Percentiles rank a stretch among this genome's conserved stretches.
These are phyloP conservation scores for Polietes domitor DNA, from an alignment of 2,888 invertebrate genomes.

Conservation along the genomic window DNA sequence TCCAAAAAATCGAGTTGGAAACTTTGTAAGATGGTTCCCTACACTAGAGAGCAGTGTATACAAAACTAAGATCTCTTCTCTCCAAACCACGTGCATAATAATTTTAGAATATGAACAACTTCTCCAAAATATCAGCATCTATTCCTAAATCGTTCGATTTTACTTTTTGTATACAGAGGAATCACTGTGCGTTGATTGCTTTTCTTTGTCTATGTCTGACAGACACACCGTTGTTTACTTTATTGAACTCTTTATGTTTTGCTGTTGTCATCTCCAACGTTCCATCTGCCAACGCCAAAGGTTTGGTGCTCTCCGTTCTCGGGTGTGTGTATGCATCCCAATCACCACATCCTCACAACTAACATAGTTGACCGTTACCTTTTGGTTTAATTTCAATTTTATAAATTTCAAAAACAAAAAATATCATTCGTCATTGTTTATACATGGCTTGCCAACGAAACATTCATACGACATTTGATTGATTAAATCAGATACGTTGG, in stretches of 20 bases:
- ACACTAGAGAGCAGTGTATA: too few species aligned
- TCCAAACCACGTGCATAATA: too few species aligned
- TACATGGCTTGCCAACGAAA: conserved; percentile 51
- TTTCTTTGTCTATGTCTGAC: neutral
- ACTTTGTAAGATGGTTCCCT: too few species aligned
- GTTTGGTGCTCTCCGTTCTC: conserved; percentile 9
- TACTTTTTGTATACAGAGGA: too few species aligned
- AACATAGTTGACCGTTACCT: conserved; percentile 45
- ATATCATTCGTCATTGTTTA: conserved; percentile 62
- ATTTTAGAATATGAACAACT: too few species aligned
- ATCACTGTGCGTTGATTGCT: conserved; percentile 8
- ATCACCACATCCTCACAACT: neutral
- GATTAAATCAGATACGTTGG: conserved; percentile 56
- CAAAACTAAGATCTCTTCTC: too few species aligned
- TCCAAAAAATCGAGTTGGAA: too few species aligned
- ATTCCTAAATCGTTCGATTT: too few species aligned
- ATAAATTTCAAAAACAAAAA: conserved; percentile 30
- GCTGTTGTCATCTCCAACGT: neutral
- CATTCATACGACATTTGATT: conserved; percentile 62
- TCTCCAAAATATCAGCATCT: too few species aligned
- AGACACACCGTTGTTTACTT: neutral
- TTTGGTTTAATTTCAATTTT: conserved; percentile 25
- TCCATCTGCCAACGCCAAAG: neutral
- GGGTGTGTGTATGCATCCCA: too few species aligned
- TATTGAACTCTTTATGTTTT: neutral